Base-by-base conservation (phyloP, 2,888 invertebrate species). In the Eupithecia tripunctaria region DNA sequence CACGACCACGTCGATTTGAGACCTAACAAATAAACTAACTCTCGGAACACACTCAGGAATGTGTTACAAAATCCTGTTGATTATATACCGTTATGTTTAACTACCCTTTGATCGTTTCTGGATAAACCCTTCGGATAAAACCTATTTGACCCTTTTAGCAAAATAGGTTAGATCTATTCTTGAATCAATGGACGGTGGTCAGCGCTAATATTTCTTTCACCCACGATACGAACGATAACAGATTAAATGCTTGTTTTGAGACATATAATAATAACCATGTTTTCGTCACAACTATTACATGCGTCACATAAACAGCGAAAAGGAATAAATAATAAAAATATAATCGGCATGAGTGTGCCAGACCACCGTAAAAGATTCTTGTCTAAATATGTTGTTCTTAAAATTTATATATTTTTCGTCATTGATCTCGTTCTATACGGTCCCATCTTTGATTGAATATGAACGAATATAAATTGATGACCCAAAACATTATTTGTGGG, bases 61-160 rank as follows among this genome's bases (percentile, higher is more conserved):
- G 60, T 60, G 21, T 18, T 29, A 18, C 29, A 27, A 59, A 59
- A 51, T 51, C n/a, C 25, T 18, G 64, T 64, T 64, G 38, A 38
- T 41, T 25, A 21, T 25, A 29, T 60, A 18, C 18, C 27, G 63
- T 68, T 70, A 68, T 27, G 36, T 60, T 71, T 68, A 38, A 68
- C 47, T 73, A 32, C 27, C n/a, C 38, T 38, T 68, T 74, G 56
- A 71, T 59, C 51, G 65, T 47, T 74, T 70, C 60, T 70, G 63
- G 60, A 65, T 68, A 65, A 51, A 68, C 63, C 67, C 51, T 67
- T 63, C 36, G 32, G 10, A 38, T 70, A 36, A 70, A 67, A 64
- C 10, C n/a, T 21, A 47, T 29, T 43, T 21, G 38, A 38, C 32
- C 64, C 64, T 64, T 64, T 64, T 64, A 64, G 64, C 72, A 68